Evolutionary conservation across 2,797 vertebrate genomes (phyloP).

Genomic region (Poecile montanus): DNA sequence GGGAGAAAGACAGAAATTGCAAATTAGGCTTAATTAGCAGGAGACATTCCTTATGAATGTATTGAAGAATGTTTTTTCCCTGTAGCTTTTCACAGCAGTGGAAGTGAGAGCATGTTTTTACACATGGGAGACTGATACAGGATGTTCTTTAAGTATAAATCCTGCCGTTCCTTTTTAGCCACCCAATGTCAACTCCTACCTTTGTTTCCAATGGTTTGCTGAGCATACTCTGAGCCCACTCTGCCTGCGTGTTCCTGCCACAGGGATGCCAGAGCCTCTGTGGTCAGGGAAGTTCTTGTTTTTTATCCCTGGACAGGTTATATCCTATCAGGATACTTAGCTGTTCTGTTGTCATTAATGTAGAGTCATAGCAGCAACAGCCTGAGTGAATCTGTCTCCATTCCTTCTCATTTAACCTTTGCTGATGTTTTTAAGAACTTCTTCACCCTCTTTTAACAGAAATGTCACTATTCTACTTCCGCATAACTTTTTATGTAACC

Average conservation of each 20-base stretch:
- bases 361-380: not conserved
- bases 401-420: not conserved
- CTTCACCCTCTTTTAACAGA: not conserved
- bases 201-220: not conserved
- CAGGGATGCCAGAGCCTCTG: not conserved
- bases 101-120: conserved; percentile 16
- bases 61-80: conserved; percentile 46
- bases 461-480: not conserved
- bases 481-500: not conserved
- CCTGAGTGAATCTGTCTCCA: not conserved
- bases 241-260: not conserved
- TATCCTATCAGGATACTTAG: not conserved
- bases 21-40: conserved; percentile 28
- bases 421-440: not conserved
- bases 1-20: conserved; percentile 22
- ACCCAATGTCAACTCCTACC: not conserved
- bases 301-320: not conserved
- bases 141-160: conserved; percentile 43
- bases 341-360: not conserved
- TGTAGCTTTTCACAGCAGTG: conserved; percentile 18
- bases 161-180: not conserved
- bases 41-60: conserved; percentile 40
- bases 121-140: conserved; percentile 33
- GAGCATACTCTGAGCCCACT: not conserved
- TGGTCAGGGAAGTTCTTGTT: not conserved